A percentile compares a stretch with the other conserved stretches of the same genome.
These are phyloP conservation scores for Phacellophora camtschatica DNA, from an alignment of 30 jellyfish, hydroid and myxozoan species.

Conservation along the genomic window DNA sequence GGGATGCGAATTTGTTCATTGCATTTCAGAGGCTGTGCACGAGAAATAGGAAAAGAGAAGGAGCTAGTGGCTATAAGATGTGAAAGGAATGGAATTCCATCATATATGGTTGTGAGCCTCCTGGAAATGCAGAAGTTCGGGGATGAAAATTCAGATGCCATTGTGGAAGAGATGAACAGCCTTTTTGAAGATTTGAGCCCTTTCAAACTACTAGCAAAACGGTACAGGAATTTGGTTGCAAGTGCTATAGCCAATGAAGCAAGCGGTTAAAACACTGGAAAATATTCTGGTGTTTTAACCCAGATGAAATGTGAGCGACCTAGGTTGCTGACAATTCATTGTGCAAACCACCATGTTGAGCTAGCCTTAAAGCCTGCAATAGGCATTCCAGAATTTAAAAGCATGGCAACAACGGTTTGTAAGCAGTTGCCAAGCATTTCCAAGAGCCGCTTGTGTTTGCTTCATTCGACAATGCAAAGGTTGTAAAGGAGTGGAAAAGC, in stretches of 20 bases:
- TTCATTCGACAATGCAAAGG: neutral
- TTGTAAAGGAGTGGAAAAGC: neutral
- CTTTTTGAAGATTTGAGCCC: neutral
- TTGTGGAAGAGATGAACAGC: neutral
- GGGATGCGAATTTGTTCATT: constrained; percentile 6
- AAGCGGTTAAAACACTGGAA: constrained; percentile 3
- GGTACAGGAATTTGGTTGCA: neutral
- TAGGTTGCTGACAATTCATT: constrained; percentile 26
- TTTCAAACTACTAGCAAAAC: neutral
- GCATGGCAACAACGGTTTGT: neutral
- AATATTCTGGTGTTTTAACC: neutral
- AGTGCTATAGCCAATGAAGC: constrained; percentile 22
- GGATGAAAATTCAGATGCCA: neutral
- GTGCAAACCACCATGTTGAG: constrained; percentile 18
- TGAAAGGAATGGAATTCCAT: constrained; percentile 9
- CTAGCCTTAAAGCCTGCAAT: constrained; percentile 22
- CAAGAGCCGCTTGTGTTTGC: neutral
- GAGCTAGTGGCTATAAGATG: constrained; percentile 19
- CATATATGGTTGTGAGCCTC: neutral
- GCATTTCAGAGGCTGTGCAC: constrained; percentile 21
- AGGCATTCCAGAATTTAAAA: neutral
- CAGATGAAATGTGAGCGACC: constrained; percentile 13
- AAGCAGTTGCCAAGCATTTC: neutral
- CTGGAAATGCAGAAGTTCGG: constrained; percentile 4
- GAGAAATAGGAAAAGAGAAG: constrained; percentile 22